Evolutionary conservation across 1,140 invertebrate genomes (phyloP).

Genomic region (Metaphire vulgaris): DNA sequence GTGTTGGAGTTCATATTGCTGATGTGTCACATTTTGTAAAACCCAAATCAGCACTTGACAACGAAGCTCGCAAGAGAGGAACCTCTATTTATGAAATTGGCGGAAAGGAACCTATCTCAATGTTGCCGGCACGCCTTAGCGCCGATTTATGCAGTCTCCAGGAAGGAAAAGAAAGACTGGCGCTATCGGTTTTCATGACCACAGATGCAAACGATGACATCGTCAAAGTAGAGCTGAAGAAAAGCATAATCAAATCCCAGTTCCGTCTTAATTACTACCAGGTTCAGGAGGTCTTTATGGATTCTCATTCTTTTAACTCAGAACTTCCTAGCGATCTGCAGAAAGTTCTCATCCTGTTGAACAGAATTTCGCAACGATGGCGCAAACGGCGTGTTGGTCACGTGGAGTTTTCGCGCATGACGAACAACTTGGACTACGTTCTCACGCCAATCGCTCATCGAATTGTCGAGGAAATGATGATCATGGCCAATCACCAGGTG

Average conservation of each 20-base stretch:
- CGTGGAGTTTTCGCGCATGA: slow-evolving; percentile 34
- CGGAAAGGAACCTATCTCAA: slow-evolving; percentile 42
- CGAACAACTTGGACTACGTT: no score
- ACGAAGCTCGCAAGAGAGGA: slow-evolving; percentile 38
- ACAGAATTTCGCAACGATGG: slow-evolving; percentile 31
- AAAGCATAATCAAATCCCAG: slow-evolving; percentile 38
- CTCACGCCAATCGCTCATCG: slow-evolving; percentile 37
- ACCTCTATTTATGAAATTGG: slow-evolving; percentile 36
- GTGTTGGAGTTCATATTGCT: slow-evolving; percentile 46
- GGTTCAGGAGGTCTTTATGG: no score
- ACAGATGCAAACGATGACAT: no score
- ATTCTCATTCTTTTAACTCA: no score
- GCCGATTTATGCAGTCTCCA: slow-evolving; percentile 50
- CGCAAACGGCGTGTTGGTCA: slow-evolving; percentile 36
- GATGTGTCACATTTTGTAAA: slow-evolving; percentile 46
- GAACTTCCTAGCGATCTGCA: background rate
- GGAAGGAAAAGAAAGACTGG: slow-evolving; percentile 41
- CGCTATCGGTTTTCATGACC: slow-evolving; percentile 40
- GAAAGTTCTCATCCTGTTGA: slow-evolving; percentile 33
- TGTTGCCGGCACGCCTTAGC: slow-evolving; percentile 47
- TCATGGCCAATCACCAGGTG: slow-evolving; percentile 40
- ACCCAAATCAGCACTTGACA: slow-evolving; percentile 39
- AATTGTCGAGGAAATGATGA: slow-evolving; percentile 39
- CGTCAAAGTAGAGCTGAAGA: slow-evolving; percentile 30
- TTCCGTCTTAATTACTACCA: slow-evolving; percentile 36